A percentile compares a stretch with the other conserved stretches of the same genome.
phyloP scores from a whole-genome alignment of 1,140 invertebrate species.

The Bombus confusus region DNA sequence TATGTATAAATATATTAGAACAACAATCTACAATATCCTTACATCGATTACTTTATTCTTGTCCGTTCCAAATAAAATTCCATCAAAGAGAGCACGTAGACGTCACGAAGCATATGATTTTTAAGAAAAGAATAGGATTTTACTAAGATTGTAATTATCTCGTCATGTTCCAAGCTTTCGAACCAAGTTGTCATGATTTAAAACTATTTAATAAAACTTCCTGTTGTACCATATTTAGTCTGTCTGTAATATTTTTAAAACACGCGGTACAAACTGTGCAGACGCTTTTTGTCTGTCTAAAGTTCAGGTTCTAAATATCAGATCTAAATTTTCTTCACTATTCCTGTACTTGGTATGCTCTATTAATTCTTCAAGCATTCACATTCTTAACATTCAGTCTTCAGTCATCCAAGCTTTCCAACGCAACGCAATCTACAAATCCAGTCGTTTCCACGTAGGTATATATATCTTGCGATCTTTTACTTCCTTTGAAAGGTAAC shows the following conservation, averaged over 20 bases:
- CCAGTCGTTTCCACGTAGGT: neutral
- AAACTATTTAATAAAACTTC: neutral
- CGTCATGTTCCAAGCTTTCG: neutral
- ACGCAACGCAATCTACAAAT: neutral
- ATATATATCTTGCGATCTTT: neutral
- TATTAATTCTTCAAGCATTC: neutral
- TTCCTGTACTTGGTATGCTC: neutral
- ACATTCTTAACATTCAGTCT: neutral
- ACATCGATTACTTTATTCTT: too few relatives aligned
- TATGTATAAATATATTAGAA: neutral
- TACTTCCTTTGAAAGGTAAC: neutral
- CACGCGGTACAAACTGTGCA: neutral
- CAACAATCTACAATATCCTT: too few relatives aligned
- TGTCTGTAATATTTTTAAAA: neutral
- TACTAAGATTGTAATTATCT: neutral
- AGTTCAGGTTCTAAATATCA: neutral
- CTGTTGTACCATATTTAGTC: neutral
- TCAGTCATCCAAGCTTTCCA: neutral
- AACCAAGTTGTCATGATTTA: neutral
- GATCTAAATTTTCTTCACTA: neutral
- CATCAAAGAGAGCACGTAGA: too few relatives aligned
- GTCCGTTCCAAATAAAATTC: too few relatives aligned
- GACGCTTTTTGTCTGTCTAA: neutral
- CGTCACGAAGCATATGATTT: too few relatives aligned
- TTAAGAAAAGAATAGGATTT: too few relatives aligned